Base-by-base conservation (phyloP, 2,797 vertebrate species). In the Adelosebastes latens region DNA sequence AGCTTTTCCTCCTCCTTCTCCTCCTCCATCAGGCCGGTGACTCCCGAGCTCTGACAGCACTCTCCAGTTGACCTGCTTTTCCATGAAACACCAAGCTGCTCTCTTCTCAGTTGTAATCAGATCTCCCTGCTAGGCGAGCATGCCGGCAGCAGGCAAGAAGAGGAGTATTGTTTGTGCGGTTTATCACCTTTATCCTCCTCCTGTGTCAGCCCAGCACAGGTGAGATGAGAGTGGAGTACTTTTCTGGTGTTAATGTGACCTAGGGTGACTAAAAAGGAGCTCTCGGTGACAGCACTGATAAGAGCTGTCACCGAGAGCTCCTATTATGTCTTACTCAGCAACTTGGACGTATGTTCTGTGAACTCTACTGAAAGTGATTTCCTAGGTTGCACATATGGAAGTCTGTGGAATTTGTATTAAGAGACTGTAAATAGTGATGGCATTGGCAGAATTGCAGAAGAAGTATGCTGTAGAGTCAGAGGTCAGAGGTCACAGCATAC, bases 51-150 rank as follows among this genome's bases (percentile, higher is more conserved):
- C 84, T 93, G 88, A 87, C 87, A 85, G 90, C 82, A 73, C 88
- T 91, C 88, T 83, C 84, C 83, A 90, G 90, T 89, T 93, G 92
- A 95, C 93, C 93, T 89, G 93, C 87, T 94, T 94, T 94, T 93
- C 91, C 85, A 86, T 92, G 88, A 92, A 92, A 92, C 89, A 88
- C 89, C 94, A 88, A 92, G 92, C 89, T 88, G 92, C 92, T 89
- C 88, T 90, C 90, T 90, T 91, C 87, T 94, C 89, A 70, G 85
- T 80, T 87, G 93, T 93, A 94, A 96, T 95, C 94, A 93, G 93
- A 95, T 95, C 93, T 90, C 74, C 86, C 83, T 79, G 89, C 87
- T 71, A 85, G 87, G 82, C 76, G 63, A 88, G 81, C 86, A 81
- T 79, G 86, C 87, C 79, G 76, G 86, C 81, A 81, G 87, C 76